Conservation (phyloP, 92 coral and sea anemone species). For the Muricea muricata region DNA sequence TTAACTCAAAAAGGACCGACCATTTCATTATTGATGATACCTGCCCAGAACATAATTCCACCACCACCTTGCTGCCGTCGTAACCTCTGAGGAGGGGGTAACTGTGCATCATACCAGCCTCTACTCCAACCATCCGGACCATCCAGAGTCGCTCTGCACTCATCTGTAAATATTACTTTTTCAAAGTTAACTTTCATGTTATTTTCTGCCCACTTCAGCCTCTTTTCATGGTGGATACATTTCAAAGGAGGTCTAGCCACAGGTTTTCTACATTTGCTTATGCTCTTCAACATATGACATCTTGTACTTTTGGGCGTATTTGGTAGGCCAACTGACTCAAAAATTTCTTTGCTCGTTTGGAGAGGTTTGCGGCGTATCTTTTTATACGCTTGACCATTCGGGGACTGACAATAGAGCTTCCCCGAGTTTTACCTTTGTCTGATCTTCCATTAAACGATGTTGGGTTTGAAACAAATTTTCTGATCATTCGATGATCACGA, state of each 20-base stretch:
- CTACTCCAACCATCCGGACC: neutral
- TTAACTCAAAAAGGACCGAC: neutral
- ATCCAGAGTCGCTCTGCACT: neutral
- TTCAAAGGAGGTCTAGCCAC: neutral
- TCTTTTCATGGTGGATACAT: neutral
- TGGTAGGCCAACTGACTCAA: neutral
- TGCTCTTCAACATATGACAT: too few species aligned
- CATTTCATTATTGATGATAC: neutral
- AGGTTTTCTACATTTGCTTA: neutral
- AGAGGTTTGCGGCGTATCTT: neutral
- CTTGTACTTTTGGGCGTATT: neutral
- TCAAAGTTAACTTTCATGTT: too few species aligned
- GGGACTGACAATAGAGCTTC: too few species aligned
- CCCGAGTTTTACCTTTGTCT: too few species aligned
- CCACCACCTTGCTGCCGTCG: neutral
- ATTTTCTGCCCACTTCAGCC: constrained; percentile 12
- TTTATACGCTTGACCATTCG: too few species aligned
- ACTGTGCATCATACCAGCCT: too few species aligned
- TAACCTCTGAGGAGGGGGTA: too few species aligned
- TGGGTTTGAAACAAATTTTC: neutral
- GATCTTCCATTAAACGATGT: constrained; percentile 5
- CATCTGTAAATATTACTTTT: neutral
- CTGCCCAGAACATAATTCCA: neutral
- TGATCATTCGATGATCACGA: neutral
- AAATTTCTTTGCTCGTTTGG: neutral